Percentiles rank a stretch among this genome's conserved stretches.
phyloP scores from a whole-genome alignment of 2,113 vertebrate genomes.

The Caranx ignobilis region DNA sequence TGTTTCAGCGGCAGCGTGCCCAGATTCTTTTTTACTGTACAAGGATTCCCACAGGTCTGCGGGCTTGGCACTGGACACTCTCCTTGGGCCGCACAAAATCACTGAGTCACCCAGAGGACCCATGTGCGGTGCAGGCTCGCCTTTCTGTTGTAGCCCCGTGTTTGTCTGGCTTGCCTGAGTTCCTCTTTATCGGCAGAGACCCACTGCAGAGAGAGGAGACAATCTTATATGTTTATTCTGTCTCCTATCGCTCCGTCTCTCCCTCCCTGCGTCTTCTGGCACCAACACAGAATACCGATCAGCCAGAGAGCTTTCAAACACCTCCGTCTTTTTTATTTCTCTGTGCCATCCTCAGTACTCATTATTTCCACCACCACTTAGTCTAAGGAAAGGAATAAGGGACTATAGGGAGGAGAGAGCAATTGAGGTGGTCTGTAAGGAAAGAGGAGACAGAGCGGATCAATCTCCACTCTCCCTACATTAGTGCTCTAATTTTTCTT shows the following conservation, averaged over 20 bases:
- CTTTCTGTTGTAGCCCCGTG: constrained; percentile 37
- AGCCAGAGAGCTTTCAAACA: constrained; percentile 26
- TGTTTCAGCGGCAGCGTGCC: neutral
- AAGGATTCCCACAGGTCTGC: constrained; percentile 30
- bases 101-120: constrained; percentile 67
- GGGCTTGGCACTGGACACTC: neutral
- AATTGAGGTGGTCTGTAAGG: neutral
- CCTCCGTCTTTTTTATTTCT: constrained; percentile 24
- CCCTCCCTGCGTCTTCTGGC: constrained; percentile 27
- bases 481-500: constrained; percentile 31
- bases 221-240: constrained; percentile 48
- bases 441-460: constrained; percentile 18
- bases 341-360: neutral
- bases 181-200: constrained; percentile 52
- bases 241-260: constrained; percentile 21
- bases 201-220: constrained; percentile 50
- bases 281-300: constrained; percentile 32
- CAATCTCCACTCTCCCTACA: constrained; percentile 1
- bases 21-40: neutral
- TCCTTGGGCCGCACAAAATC: constrained; percentile 49
- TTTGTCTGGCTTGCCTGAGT: constrained; percentile 41
- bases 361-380: neutral
- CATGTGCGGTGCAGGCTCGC: constrained; percentile 28
- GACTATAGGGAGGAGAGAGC: neutral
- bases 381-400: constrained; percentile 19